Evolutionary conservation across 1,140 invertebrate genomes (phyloP).

Genomic region (Lerema accius): DNA sequence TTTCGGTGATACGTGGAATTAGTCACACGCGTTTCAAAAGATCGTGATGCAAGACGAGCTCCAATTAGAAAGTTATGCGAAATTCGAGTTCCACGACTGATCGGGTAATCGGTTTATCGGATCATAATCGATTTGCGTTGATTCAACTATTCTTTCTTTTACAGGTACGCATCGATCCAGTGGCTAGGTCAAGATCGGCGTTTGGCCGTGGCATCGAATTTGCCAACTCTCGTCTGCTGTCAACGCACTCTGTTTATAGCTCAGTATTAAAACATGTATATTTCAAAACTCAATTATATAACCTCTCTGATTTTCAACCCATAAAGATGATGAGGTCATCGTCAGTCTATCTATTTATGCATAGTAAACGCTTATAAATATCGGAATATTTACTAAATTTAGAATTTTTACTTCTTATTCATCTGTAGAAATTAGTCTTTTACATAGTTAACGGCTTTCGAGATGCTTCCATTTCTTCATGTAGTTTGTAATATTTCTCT

Average conservation of each 20-base stretch:
- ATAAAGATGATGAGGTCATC: no score
- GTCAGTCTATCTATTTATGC: no score
- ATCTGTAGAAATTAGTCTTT: no score
- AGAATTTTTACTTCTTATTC: no score
- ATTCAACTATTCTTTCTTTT: conserved; percentile 45
- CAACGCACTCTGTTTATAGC: conserved; percentile 54
- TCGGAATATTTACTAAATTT: no score
- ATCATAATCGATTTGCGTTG: conserved; percentile 47
- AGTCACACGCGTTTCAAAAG: conserved; percentile 41
- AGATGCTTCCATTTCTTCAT: no score
- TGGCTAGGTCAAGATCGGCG: conserved; percentile 67
- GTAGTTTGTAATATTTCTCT: no score
- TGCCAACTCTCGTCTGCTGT: conserved; percentile 50
- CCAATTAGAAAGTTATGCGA: conserved; percentile 48
- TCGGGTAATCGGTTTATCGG: conserved; percentile 41
- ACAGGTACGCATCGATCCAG: conserved; percentile 51
- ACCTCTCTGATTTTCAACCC: no score
- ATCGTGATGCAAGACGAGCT: conserved; percentile 34
- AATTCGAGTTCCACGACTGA: conserved; percentile 28
- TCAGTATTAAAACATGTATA: neutral
- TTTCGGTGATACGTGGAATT: conserved; percentile 17
- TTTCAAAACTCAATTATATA: no score
- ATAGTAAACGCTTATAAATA: no score
- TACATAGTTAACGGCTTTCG: no score
- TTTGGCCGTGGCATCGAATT: conserved; percentile 69